These are phyloP conservation scores for Falcunculus frontatus DNA, from an alignment of 2,113 vertebrate genomes.

Conservation along the genomic window DNA sequence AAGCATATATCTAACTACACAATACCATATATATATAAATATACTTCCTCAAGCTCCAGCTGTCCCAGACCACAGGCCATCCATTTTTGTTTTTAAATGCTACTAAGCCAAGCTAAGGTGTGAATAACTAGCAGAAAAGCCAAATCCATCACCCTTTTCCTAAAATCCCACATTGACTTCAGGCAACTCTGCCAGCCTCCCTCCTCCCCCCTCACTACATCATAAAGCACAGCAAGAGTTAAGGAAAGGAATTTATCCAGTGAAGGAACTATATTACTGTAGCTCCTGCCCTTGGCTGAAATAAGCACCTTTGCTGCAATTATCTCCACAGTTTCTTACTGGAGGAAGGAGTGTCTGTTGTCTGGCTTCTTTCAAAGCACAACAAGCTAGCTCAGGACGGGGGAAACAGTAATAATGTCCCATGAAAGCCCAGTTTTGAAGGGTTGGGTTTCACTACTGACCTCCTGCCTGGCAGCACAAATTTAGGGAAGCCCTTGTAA, in stretches of 20 bases:
- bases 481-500: background rate
- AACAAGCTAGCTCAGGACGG: background rate
- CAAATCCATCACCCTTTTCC: background rate
- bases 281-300: background rate
- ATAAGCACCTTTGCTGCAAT: background rate
- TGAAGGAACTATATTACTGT: background rate
- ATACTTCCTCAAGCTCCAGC: conserved; percentile 58
- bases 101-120: background rate
- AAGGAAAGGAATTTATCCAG: background rate
- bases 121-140: background rate
- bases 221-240: background rate
- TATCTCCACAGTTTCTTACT: background rate
- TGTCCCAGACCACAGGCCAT: conserved; percentile 38
- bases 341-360: background rate
- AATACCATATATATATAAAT: conserved; percentile 35
- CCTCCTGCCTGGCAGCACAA: background rate
- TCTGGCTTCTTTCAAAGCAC: background rate
- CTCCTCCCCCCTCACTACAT: background rate
- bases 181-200: background rate
- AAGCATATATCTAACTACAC: conserved; percentile 43
- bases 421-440: background rate
- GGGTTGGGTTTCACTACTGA: background rate
- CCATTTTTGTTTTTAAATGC: background rate
- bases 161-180: background rate
- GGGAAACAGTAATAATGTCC: background rate